A percentile compares a stretch with the other conserved stretches of the same genome.
phyloP scores from a whole-genome alignment of 2,888 invertebrate genomes.

The Agrochola macilenta region DNA sequence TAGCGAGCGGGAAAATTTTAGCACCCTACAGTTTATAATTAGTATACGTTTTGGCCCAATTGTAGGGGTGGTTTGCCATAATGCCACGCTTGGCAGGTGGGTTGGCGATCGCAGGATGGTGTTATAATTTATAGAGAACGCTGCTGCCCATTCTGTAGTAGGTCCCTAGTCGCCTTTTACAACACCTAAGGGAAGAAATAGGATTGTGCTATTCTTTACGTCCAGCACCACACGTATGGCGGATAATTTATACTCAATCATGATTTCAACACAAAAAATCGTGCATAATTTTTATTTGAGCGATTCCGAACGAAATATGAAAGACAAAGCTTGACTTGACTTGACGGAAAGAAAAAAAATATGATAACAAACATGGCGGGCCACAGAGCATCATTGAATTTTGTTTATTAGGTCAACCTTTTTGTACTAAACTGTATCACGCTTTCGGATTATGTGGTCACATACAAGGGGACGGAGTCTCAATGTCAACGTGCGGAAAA shows the following conservation, averaged over 20 bases:
- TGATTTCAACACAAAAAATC: background rate
- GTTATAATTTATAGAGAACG: too few relatives aligned
- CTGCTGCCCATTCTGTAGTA: too few relatives aligned
- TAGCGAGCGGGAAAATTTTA: too few relatives aligned
- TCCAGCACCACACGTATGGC: too few relatives aligned
- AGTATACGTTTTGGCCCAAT: too few relatives aligned
- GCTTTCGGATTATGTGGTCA: conserved; percentile 79
- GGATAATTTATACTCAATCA: background rate
- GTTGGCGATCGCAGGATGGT: too few relatives aligned
- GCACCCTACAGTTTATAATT: too few relatives aligned
- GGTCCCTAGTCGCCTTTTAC: too few relatives aligned
- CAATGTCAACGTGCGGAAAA: conserved; percentile 79
- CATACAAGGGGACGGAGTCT: conserved; percentile 72
- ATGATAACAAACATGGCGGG: conserved; percentile 89
- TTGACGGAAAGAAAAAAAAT: conserved; percentile 67
- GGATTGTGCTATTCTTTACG: too few relatives aligned
- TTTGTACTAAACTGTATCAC: conserved; percentile 58
- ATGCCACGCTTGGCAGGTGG: too few relatives aligned
- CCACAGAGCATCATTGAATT: conserved; percentile 77
- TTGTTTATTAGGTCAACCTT: conserved; percentile 79
- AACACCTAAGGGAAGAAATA: too few relatives aligned
- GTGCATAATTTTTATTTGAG: background rate
- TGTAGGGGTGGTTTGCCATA: too few relatives aligned
- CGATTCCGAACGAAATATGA: conserved; percentile 4
- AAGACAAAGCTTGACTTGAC: conserved; percentile 24